Percentiles rank a stretch among this genome's conserved stretches.
These are phyloP conservation scores for Scomber colias DNA, from an alignment of 2,113 vertebrate species.

Conservation along the genomic window DNA sequence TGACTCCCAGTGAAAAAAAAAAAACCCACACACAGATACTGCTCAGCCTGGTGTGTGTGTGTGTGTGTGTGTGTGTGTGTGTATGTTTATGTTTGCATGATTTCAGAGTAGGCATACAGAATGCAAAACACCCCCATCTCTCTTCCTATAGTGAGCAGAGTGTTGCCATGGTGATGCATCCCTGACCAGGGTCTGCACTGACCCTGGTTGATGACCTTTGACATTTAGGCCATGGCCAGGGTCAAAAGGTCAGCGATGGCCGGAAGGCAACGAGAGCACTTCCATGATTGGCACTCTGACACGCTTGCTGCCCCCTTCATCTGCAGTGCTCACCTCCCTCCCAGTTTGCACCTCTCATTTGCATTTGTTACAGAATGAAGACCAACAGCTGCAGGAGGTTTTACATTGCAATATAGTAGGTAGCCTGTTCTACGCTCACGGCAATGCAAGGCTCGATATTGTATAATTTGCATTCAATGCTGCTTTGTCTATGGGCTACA, in stretches of 20 bases:
- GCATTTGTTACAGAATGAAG: slow-evolving; percentile 48
- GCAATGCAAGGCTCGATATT: slow-evolving; percentile 56
- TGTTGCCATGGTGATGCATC: slow-evolving; percentile 82
- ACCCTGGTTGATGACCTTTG: slow-evolving; percentile 81
- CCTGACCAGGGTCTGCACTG: slow-evolving; percentile 70
- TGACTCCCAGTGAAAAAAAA: slow-evolving; percentile 14
- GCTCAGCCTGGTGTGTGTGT: slow-evolving; percentile 23
- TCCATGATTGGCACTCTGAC: slow-evolving; percentile 81
- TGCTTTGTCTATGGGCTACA: not conserved
- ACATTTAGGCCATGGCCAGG: slow-evolving; percentile 84
- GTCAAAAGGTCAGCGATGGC: slow-evolving; percentile 84
- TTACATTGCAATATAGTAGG: slow-evolving; percentile 35
- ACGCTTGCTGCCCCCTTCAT: slow-evolving; percentile 57
- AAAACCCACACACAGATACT: slow-evolving; percentile 28
- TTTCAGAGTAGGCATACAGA: slow-evolving; percentile 44
- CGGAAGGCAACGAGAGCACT: slow-evolving; percentile 83
- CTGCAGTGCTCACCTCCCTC: slow-evolving; percentile 43
- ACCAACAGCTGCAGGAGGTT: slow-evolving; percentile 38
- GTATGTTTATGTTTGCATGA: slow-evolving; percentile 36
- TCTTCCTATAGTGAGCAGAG: slow-evolving; percentile 59
- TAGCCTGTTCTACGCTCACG: slow-evolving; percentile 37
- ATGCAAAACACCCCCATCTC: slow-evolving; percentile 63
- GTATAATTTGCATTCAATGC: slow-evolving; percentile 64
- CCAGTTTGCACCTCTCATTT: slow-evolving; percentile 59
- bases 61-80: slow-evolving; percentile 43